These are phyloP conservation scores for Pinna nobilis DNA, from an alignment of 1,140 invertebrate species.

Conservation along the genomic window DNA sequence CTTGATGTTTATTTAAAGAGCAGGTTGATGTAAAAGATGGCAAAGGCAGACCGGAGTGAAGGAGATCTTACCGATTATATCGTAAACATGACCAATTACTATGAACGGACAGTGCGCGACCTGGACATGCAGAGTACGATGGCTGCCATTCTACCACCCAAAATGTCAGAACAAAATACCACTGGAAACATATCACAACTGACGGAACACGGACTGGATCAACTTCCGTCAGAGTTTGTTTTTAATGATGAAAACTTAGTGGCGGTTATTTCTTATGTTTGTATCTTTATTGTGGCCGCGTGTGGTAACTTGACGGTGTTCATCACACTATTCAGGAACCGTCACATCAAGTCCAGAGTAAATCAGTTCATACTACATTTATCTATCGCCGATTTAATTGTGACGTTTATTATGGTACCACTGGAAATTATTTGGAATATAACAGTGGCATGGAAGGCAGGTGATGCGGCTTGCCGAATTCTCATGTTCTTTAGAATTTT, in stretches of 20 bases:
- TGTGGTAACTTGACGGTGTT: slow-evolving; percentile 88
- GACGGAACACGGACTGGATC: no score
- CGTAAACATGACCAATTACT: no score
- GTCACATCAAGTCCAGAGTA: slow-evolving; percentile 84
- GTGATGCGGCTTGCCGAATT: slow-evolving; percentile 84
- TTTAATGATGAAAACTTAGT: slow-evolving; percentile 87
- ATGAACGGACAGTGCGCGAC: no score
- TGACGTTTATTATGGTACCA: slow-evolving; percentile 87
- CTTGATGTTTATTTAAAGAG: no score
- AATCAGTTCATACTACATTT: slow-evolving; percentile 86
- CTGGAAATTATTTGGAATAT: slow-evolving; percentile 86
- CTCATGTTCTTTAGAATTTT: slow-evolving; percentile 85
- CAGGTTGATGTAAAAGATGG: no score
- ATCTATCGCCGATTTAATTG: slow-evolving; percentile 84
- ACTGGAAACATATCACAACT: no score
- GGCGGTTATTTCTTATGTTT: slow-evolving; percentile 83
- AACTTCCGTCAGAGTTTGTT: slow-evolving; percentile 79
- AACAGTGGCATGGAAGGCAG: slow-evolving; percentile 85
- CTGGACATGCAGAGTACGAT: no score
- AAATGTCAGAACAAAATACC: no score
- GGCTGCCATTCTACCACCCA: no score
- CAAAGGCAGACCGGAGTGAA: no score
- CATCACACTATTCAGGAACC: slow-evolving; percentile 81
- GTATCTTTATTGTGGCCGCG: slow-evolving; percentile 89
- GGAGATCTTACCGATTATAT: no score